Evolutionary conservation across 1,140 invertebrate species (phyloP).

Genomic region (Pseudobourletiella spinata): DNA sequence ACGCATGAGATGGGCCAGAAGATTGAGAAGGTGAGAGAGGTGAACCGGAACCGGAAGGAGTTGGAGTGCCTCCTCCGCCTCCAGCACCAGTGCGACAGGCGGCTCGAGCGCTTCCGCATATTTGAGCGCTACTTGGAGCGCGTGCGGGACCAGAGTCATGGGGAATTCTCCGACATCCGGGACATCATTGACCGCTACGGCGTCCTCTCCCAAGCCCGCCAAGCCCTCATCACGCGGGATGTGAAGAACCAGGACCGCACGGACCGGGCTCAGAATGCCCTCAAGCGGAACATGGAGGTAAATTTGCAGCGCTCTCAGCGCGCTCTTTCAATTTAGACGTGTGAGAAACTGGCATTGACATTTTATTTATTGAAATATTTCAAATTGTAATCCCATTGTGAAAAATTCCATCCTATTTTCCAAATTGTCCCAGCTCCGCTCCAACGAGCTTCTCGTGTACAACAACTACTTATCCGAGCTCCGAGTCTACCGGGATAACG

Average conservation of each 20-base stretch:
- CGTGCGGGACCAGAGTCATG: constrained; percentile 20
- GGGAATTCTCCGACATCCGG: constrained; percentile 28
- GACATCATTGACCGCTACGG: constrained; percentile 32
- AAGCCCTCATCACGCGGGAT: constrained; percentile 6
- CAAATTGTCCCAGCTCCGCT: constrained; percentile 10
- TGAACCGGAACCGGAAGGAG: constrained; percentile 22
- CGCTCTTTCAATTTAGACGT: no score
- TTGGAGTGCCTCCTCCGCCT: constrained; percentile 4
- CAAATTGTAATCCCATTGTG: background rate
- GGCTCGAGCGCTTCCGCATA: constrained; percentile 19
- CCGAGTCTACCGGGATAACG: constrained; percentile 9
- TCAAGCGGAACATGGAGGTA: constrained; percentile 5
- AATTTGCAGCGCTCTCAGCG: no score
- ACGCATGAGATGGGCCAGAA: constrained; percentile 7
- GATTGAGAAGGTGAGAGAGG: constrained; percentile 12
- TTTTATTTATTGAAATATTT: background rate
- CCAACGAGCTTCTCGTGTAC: constrained; percentile 23
- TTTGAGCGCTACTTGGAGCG: constrained; percentile 29
- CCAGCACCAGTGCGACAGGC: constrained; percentile 5
- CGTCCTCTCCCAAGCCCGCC: constrained; percentile 16
- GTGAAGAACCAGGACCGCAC: constrained; percentile 11
- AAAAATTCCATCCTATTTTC: background rate
- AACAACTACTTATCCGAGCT: constrained; percentile 34
- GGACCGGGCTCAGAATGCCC: constrained; percentile 4
- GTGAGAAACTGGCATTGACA: background rate